Evolutionary conservation across 1,140 invertebrate genomes (phyloP).

Genomic region (Parasteatoda tepidariorum): DNA sequence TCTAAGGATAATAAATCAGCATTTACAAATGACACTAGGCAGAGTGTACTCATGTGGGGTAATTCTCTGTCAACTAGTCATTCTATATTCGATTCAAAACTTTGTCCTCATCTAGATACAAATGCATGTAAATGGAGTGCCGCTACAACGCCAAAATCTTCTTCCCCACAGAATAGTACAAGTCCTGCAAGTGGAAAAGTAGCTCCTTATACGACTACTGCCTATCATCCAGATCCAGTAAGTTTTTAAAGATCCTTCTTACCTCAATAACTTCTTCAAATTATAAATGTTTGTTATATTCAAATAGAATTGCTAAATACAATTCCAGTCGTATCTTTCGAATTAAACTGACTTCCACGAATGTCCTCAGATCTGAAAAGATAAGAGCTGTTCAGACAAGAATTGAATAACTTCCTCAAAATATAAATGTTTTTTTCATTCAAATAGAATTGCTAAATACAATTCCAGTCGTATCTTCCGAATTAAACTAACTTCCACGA

Average conservation of each 20-base stretch:
- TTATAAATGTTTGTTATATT: too few species aligned
- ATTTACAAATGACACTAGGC: slow-evolving; percentile 64
- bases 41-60: slow-evolving; percentile 69
- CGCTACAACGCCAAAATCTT: slow-evolving; percentile 45
- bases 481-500: too few species aligned
- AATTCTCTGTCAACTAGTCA: slow-evolving; percentile 53
- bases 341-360: too few species aligned
- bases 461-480: too few species aligned
- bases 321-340: too few species aligned
- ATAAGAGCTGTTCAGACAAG: too few species aligned
- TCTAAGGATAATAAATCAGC: slow-evolving; percentile 49
- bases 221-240: slow-evolving; percentile 58
- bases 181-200: slow-evolving; percentile 60
- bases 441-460: too few species aligned
- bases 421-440: too few species aligned
- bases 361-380: too few species aligned
- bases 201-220: slow-evolving; percentile 44
- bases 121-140: slow-evolving; percentile 61
- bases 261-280: neutral
- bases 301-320: too few species aligned
- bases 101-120: slow-evolving; percentile 17
- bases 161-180: slow-evolving; percentile 50
- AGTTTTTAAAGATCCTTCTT: neutral
- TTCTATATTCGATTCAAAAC: slow-evolving; percentile 54
- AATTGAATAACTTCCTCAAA: too few species aligned